Base-by-base conservation (phyloP, 2,888 invertebrate genomes). In the Stictocephala bisonia region DNA sequence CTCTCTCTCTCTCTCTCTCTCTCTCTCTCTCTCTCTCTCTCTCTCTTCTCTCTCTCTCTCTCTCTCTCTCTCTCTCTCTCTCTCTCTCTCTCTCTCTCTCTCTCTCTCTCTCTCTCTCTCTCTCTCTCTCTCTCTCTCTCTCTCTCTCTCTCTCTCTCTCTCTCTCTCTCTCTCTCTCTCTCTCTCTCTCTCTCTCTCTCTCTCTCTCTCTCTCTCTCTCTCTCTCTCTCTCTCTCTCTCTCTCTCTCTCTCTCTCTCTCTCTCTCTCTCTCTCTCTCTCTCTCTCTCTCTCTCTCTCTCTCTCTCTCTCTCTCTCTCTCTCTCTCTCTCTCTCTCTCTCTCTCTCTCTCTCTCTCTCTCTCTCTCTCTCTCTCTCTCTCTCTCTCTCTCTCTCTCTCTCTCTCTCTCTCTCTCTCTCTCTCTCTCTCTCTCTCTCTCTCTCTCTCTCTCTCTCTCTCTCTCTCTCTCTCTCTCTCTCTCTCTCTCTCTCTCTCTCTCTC, bases 141-240 rank as follows among this genome's bases (percentile, higher is more conserved):
- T 50, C 50, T 50, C 11, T 50, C 50, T 50, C 50, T 50, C 11
- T 50, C 50, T 50, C 50, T 50, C 11, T 50, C 50, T 50, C 50
- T 50, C 11, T 50, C 50, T 50, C 50, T 50, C 11, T 50, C 50
- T 50, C 50, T 50, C 11, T 50, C 50, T 50, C 50, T 50, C 11
- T 50, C 50, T 50, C 50, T 50, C 50, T 50, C 50, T 50, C 50
- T 50, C 50, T 50, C 50, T 50, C 11, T 50, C 50, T 50, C 50
- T 50, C 50, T 50, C 50, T 50, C 50, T 50, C 11, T 50, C 50
- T 50, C 50, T 50, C 50, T 50, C 50, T 50, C 50, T 50, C 50
- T 50, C 50, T 50, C 50, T 50, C 50, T 50, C 50, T 50, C 11
- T 50, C 50, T 50, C 50, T 50, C 50, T 35, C 35, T 11, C 35